Percentiles rank a stretch among this genome's conserved stretches.
phyloP scores from a whole-genome alignment of 2,113 vertebrate genomes.

The Tetrax tetrax region DNA sequence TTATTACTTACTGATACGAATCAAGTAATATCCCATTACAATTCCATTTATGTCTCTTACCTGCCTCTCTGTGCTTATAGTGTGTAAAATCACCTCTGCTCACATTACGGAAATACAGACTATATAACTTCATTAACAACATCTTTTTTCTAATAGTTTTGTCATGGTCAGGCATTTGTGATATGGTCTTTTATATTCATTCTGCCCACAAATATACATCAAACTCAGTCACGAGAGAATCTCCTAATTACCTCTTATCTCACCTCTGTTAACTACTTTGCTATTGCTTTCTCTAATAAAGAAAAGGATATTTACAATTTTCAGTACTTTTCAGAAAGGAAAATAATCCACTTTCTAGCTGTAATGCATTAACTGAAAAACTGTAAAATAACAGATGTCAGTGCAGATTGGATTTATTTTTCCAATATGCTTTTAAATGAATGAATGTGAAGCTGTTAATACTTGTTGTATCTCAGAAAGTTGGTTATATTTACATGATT shows the following conservation, averaged over 20 bases:
- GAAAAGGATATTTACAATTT: not conserved
- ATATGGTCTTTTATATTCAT: not conserved
- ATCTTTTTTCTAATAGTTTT: not conserved
- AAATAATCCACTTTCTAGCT: not conserved
- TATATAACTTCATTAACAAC: not conserved
- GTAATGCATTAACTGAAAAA: not conserved
- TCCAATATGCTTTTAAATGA: constrained; percentile 61
- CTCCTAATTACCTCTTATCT: not conserved
- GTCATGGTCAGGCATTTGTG: not conserved
- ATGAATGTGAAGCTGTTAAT: constrained; percentile 48
- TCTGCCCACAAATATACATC: not conserved
- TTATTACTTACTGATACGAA: not conserved
- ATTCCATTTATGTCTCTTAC: not conserved
- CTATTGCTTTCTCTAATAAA: not conserved
- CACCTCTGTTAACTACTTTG: not conserved
- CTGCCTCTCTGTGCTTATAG: not conserved
- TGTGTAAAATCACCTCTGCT: not conserved
- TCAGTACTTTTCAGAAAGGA: not conserved
- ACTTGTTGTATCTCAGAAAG: constrained; percentile 36
- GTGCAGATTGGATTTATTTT: constrained; percentile 59
- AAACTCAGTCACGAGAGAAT: not conserved
- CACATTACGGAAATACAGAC: not conserved
- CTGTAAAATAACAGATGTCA: constrained; percentile 45
- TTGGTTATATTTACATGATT: constrained; percentile 45
- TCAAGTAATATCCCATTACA: not conserved